Evolutionary conservation across 1,140 invertebrate genomes (phyloP).

Genomic region (Cryptotermes secundus): DNA sequence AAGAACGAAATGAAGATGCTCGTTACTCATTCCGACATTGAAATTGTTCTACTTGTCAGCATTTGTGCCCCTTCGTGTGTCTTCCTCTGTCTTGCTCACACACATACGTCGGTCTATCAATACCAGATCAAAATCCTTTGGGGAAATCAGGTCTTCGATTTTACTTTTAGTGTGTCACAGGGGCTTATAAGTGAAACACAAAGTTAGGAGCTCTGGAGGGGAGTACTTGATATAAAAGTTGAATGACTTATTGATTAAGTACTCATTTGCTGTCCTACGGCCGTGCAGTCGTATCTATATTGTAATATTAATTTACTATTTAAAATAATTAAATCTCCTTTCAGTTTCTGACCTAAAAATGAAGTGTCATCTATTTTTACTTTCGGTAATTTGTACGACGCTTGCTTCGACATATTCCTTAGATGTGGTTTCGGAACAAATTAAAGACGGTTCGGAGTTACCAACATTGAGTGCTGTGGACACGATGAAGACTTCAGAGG

Average conservation of each 20-base stretch:
- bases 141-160: constrained; percentile 3
- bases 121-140: constrained; percentile 2
- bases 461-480: background rate
- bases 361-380: background rate
- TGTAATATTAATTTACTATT: background rate
- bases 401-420: background rate
- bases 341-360: background rate
- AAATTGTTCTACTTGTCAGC: background rate
- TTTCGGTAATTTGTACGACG: background rate
- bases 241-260: background rate
- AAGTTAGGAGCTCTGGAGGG: background rate
- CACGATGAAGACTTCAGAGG: background rate
- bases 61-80: background rate
- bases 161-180: background rate
- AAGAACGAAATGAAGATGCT: background rate
- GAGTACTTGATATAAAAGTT: constrained; percentile 7
- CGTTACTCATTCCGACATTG: background rate
- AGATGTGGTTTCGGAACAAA: background rate
- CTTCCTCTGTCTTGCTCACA: background rate
- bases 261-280: background rate
- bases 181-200: background rate
- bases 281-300: background rate
- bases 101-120: background rate
- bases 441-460: background rate
- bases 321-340: background rate